These are phyloP conservation scores for Sebastes schlegelii DNA, from an alignment of 2,113 vertebrate genomes.

Conservation along the genomic window DNA sequence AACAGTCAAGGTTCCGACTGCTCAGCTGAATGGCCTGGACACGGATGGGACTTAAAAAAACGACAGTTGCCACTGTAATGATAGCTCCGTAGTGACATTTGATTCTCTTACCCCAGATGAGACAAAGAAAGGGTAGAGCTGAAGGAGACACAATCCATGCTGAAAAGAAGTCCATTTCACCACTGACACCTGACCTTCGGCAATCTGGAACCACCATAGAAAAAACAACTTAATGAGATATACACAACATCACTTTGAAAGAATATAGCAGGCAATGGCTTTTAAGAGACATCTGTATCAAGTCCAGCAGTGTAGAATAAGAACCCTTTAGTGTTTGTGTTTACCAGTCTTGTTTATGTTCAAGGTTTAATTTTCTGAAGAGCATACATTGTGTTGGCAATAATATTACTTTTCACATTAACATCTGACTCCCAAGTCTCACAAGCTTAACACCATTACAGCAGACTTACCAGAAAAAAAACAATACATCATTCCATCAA, in stretches of 20 bases:
- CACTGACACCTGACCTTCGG: constrained; percentile 56
- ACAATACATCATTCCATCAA: constrained; percentile 2
- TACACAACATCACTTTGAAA: neutral
- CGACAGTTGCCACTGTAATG: constrained; percentile 44
- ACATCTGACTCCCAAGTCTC: neutral
- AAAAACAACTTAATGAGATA: constrained; percentile 4
- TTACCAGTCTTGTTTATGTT: neutral
- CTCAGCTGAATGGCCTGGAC: constrained; percentile 39
- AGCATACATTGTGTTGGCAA: neutral
- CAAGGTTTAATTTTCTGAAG: neutral
- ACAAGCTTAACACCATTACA: neutral
- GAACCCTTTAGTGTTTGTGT: neutral
- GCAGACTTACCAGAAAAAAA: neutral
- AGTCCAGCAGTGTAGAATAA: neutral
- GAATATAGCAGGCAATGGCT: neutral
- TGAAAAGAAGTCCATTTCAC: constrained; percentile 72
- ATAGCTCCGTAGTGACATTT: constrained; percentile 61
- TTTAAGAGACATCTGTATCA: neutral
- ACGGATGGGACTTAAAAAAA: constrained; percentile 57
- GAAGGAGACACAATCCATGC: constrained; percentile 59
- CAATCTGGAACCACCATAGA: constrained; percentile 42
- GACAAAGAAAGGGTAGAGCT: constrained; percentile 60
- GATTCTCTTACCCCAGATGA: constrained; percentile 76
- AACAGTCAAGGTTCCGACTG: constrained; percentile 29
- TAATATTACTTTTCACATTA: neutral